Conservation (phyloP, 2,888 invertebrate genomes). For the Chrysopilus asiliformis region DNA sequence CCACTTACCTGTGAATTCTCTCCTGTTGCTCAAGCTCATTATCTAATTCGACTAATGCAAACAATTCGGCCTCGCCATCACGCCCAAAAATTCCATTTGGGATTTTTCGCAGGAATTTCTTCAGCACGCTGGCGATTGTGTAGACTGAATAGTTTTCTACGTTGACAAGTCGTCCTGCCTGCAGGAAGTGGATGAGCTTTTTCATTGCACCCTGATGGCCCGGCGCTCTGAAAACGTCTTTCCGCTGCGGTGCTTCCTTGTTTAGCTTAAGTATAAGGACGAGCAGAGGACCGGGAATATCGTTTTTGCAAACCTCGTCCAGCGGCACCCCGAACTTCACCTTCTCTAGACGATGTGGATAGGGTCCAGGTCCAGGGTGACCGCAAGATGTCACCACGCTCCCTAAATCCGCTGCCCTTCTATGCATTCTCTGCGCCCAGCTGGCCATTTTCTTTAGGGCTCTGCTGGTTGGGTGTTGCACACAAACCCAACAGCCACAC, state of each 20-base stretch:
- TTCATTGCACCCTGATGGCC: conserved; percentile 93
- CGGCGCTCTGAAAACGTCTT: conserved; percentile 90
- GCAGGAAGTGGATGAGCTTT: conserved; percentile 80
- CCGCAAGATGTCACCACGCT: conserved; percentile 86
- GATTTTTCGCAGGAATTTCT: conserved; percentile 93
- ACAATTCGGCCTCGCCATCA: conserved; percentile 79
- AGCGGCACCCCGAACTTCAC: conserved; percentile 89
- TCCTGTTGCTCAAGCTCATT: conserved; percentile 76
- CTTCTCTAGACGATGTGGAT: conserved; percentile 75
- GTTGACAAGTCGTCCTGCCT: conserved; percentile 78
- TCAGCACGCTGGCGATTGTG: conserved; percentile 94
- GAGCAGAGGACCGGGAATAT: conserved; percentile 83
- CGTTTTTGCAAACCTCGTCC: conserved; percentile 88
- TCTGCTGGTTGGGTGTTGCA: not conserved
- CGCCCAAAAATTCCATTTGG: conserved; percentile 93
- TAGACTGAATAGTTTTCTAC: conserved; percentile 93
- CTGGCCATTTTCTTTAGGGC: conserved; percentile 51
- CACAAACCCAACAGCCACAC: too few species aligned
- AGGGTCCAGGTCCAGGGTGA: conserved; percentile 65
- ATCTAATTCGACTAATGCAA: conserved; percentile 73
- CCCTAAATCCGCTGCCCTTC: conserved; percentile 79
- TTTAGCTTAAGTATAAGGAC: conserved; percentile 85
- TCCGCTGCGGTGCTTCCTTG: conserved; percentile 85
- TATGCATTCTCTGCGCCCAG: conserved; percentile 86
- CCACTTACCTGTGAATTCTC: conserved; percentile 74